Conservation (phyloP, 2,113 vertebrate species). For the Paralichthys olivaceus region DNA sequence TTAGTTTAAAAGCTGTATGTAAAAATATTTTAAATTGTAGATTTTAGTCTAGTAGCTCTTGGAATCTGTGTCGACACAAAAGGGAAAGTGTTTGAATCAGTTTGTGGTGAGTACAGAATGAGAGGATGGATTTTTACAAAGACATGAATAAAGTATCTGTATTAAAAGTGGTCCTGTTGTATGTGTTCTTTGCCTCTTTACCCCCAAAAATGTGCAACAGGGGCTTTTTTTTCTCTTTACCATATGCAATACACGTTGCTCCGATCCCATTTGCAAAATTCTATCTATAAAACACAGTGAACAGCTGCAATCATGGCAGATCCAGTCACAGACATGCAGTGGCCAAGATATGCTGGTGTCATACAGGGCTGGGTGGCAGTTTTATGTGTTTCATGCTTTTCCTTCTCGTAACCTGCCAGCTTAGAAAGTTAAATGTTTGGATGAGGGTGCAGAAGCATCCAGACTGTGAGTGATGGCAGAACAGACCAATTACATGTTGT, state of each 20-base stretch:
- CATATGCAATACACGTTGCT: constrained; percentile 28
- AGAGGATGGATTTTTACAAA: constrained; percentile 46
- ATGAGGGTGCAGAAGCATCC: constrained; percentile 26
- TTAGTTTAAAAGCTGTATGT: constrained; percentile 53
- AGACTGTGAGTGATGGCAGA: background rate
- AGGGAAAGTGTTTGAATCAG: constrained; percentile 32
- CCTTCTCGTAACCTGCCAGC: constrained; percentile 37
- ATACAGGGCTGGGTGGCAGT: constrained; percentile 43
- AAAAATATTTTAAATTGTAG: constrained; percentile 60
- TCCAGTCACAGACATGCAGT: constrained; percentile 70
- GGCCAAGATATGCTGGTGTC: constrained; percentile 70
- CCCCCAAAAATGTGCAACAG: constrained; percentile 37
- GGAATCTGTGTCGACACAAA: constrained; percentile 40
- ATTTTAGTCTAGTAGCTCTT: constrained; percentile 47
- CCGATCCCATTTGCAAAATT: constrained; percentile 41
- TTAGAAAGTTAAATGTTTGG: background rate
- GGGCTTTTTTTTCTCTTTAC: constrained; percentile 25
- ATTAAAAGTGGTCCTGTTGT: constrained; percentile 42
- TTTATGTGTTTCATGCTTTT: constrained; percentile 44
- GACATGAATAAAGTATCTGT: constrained; percentile 30
- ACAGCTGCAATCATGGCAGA: constrained; percentile 57
- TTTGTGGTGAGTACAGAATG: constrained; percentile 38
- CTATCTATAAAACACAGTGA: constrained; percentile 73
- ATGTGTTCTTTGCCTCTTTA: constrained; percentile 21
- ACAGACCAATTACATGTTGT: constrained; percentile 90